Evolutionary conservation across 2,888 invertebrate species (phyloP).

Genomic region (Tiliacea citrago): DNA sequence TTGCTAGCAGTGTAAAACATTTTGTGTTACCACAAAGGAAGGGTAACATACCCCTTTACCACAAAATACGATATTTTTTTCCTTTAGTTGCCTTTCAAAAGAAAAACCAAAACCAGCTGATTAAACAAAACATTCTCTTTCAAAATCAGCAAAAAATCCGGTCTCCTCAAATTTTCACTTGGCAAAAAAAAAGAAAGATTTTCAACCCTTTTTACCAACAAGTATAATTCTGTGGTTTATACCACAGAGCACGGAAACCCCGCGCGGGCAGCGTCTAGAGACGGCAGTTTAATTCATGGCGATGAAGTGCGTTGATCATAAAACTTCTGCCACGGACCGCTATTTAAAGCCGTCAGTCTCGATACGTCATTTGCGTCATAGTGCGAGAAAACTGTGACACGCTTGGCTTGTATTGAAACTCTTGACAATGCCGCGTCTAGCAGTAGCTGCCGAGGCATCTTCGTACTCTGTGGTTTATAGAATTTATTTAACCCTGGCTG

Average conservation of each 20-base stretch:
- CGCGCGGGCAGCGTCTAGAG: background rate
- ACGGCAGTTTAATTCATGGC: rapidly evolving
- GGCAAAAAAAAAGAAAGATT: conserved; percentile 14
- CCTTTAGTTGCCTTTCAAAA: conserved; percentile 12
- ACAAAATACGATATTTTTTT: conserved; percentile 24
- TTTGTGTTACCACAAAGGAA: conserved; percentile 12
- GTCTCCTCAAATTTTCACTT: conserved; percentile 21
- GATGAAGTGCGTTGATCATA: background rate
- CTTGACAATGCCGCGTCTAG: background rate
- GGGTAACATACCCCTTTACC: background rate
- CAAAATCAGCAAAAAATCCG: conserved; percentile 46
- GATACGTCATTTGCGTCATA: background rate
- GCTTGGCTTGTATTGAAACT: background rate
- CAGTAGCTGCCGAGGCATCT: background rate
- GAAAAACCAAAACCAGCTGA: conserved; percentile 23
- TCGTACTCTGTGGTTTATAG: conserved; percentile 57
- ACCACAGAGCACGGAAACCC: conserved; percentile 9
- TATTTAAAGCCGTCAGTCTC: background rate
- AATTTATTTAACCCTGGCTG: conserved; percentile 71
- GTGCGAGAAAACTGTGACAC: background rate
- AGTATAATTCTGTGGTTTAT: conserved; percentile 58
- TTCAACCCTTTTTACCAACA: conserved; percentile 24
- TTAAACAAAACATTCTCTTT: conserved; percentile 37
- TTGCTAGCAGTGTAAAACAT: conserved; percentile 14
- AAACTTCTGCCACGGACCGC: background rate